Evolutionary conservation across 2,113 vertebrate genomes (phyloP), one percentile per base, ranked within the genome.

Genomic region (Larimichthys crocea): DNA sequence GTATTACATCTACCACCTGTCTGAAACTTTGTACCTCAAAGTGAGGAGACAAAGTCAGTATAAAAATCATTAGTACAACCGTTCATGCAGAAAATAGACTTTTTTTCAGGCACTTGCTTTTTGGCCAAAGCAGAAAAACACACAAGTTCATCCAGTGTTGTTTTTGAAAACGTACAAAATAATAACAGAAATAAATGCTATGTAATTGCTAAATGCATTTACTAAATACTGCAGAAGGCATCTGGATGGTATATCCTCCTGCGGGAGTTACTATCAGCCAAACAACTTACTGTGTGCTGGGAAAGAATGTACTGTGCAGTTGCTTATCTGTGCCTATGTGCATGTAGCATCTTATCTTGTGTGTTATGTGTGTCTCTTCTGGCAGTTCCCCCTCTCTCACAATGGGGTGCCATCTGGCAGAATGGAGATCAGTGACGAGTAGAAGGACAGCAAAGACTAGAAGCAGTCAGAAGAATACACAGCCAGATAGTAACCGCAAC

Each of bases 391-490:
- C 29, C 8, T 31, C 35, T 40, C 10, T 61, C 49, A 40, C n/a
- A 26, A 48, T 44, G 53, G 22, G 50, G 40, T 76, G 74, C 61
- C 79, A 73, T 80, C 65, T 85, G 46, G 55, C 79, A 73, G 42
- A 73, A 50, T 62, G 74, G 70, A 31, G 46, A 69, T 12, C 74
- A 74, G 46, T 7, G 55, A 76, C 20, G 72, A 71, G 57, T 19
- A 74, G 2, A 74, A 56, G 70, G 24, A 83, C 64, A 72, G 11
- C 1, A 44, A 53, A 71, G 62, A 84, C 29, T 20, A 63, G 46
- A 46, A 64, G 49, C 35, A 59, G 63, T 50, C 3, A 26, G 7
- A 57, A 49, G 35, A 56, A 35, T 19, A 52, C 52, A 48, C 11
- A 26, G 16, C 74, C 22, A 74, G 24, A 74, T 48, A 22, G 16